Base-by-base conservation (phyloP, 2,113 vertebrate species). In the Prochilodus magdalenae region DNA sequence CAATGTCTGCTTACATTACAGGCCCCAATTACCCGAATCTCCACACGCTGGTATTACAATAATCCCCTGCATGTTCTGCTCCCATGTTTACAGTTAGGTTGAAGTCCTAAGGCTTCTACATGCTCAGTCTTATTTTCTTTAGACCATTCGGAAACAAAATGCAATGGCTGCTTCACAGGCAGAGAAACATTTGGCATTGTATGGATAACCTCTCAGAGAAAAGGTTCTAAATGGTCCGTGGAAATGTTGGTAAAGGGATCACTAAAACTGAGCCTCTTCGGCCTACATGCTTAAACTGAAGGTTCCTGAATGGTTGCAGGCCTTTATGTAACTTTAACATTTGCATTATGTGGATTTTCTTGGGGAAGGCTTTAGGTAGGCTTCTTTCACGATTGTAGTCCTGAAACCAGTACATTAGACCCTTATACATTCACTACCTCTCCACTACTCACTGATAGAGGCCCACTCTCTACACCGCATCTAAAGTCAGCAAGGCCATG, bases 1-100 rank as follows among this genome's bases (percentile, higher is more conserved):
- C 57, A 29, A 22, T 49, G 76, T 73, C 83, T 75, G 83, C 65
- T 80, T 75, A 51, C 74, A 73, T 77, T 77, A 47, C 57, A 65
- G 79, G 36, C 29, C 74, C 66, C 40, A 84, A 63, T 84, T 81
- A 81, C 73, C 79, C 49, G 36, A 60, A 40, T 71, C 55, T 53
- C 22, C 60, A 0, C 66, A 57, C 14, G 49, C 59, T 65, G 66
- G 66, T 59, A 65, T 81, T 62, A 66, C 77, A 81, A 75, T 27
- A 81, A 67, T 36, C 80, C 69, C 70, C 70, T 80, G 79, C 57
- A n/a, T 47, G 77, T 27, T 51, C 69, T 53, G 73, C 79, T 55
- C 36, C 70, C 36, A 15, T 75, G 79, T 81, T 82, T 72, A 62
- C 62, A 57, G n/a, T n/a, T 44, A 44, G 14, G 53, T 69, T 6